Evolutionary conservation across 2,797 vertebrate species (phyloP), one percentile per base, ranked within the genome.

Genomic region (Synaphobranchus kaupii): DNA sequence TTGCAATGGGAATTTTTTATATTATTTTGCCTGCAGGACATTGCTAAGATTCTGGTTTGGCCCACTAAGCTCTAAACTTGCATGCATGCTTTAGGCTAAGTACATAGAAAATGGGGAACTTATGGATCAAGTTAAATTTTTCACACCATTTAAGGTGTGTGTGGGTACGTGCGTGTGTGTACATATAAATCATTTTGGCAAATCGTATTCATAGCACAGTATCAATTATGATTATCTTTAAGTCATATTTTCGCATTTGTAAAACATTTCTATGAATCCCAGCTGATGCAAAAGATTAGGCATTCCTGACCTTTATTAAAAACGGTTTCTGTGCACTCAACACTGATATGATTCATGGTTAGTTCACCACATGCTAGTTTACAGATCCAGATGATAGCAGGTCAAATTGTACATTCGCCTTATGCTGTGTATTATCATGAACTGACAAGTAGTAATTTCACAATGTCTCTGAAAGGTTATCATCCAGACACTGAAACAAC

Each of bases 201-300:
- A 81, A 81, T 50, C 50, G 13, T 81, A 81, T 81, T 48, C 25
- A 50, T 50, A 81, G 47, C 22, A 50, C 44, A 81, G 78, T 25
- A 81, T 81, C 78, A 48, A 81, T 50, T 50, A 81, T 81, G 22
- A 81, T 81, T 50, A 88, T 92, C 50, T 17, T 52, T 58, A 28
- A 13, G 44, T 81, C 60, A 84, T 58, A 84, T 73, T 12, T 60
- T 52, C 76, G n/a, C 13, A 50, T 22, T 50, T 84, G 85, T 91
- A 84, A 92, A 88, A 52, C 91, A 83, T 84, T 88, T 90, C 89
- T 86, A 91, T 90, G 94, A 94, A 94, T 94, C 90, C 89, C 93
- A 94, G 87, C 90, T 90, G 92, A 94, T 92, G 91, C 92, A 92
- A 92, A 94, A 92, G 91, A 94, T 94, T 92, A 92, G 91, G 88